Conservation (phyloP, 2,113 vertebrate species). For the Laticauda laticaudata region DNA sequence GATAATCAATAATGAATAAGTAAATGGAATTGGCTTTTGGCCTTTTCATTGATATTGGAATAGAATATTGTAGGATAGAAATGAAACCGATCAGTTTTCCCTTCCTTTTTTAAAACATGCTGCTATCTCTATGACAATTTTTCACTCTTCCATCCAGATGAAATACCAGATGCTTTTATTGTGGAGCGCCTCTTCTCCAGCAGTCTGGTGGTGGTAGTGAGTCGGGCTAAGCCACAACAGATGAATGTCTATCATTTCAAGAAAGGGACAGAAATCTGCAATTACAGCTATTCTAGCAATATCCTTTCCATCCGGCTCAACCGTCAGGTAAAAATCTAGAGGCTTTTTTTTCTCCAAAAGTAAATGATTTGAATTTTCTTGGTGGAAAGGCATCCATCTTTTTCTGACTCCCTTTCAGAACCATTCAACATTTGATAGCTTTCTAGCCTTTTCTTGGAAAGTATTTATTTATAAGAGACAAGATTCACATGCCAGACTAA, state of each 20-base stretch:
- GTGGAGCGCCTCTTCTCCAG: slow-evolving; percentile 96
- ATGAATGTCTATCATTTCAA: slow-evolving; percentile 99
- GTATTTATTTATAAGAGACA: not conserved
- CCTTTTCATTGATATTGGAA: not conserved
- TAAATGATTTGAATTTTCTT: not conserved
- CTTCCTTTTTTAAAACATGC: not conserved
- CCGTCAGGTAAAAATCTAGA: slow-evolving; percentile 78
- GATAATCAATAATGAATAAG: not conserved
- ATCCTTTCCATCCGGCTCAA: slow-evolving; percentile 89
- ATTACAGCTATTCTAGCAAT: slow-evolving; percentile 90
- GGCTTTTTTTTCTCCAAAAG: not conserved
- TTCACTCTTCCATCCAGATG: slow-evolving; percentile 64
- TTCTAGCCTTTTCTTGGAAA: not conserved
- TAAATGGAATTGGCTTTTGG: not conserved
- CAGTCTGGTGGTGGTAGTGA: slow-evolving; percentile 95
- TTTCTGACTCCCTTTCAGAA: not conserved
- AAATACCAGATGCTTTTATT: slow-evolving; percentile 88
- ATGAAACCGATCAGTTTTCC: not conserved
- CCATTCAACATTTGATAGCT: not conserved
- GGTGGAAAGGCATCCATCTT: not conserved
- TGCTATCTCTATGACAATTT: not conserved
- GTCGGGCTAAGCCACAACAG: slow-evolving; percentile 79
- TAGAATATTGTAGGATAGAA: not conserved
- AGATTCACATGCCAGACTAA: not conserved
- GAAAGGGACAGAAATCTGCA: slow-evolving; percentile 97